Evolutionary conservation across 2,113 vertebrate species (phyloP).

Genomic region (Caranx melampygus): DNA sequence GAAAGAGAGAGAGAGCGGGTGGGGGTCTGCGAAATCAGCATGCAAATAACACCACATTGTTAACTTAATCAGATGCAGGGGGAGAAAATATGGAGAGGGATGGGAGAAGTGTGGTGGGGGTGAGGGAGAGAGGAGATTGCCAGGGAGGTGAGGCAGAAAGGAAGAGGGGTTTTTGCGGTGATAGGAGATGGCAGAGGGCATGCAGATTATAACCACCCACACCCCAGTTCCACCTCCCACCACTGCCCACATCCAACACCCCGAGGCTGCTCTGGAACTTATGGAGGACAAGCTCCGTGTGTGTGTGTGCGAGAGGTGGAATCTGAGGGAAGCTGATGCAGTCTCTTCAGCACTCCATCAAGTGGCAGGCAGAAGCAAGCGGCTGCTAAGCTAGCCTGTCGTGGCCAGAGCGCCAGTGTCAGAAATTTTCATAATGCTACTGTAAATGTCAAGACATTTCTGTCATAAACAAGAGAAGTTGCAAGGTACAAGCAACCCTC

Average conservation of each 20-base stretch:
- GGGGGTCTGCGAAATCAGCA: constrained; percentile 96
- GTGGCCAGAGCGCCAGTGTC: not conserved
- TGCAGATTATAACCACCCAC: constrained; percentile 82
- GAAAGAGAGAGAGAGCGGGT: constrained; percentile 88
- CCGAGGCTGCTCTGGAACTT: constrained; percentile 39
- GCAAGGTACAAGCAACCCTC: constrained; percentile 8
- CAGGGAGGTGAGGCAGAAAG: constrained; percentile 65
- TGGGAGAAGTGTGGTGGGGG: constrained; percentile 85
- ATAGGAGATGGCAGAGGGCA: constrained; percentile 85
- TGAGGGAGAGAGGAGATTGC: constrained; percentile 74
- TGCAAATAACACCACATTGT: constrained; percentile 99
- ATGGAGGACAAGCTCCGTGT: constrained; percentile 22
- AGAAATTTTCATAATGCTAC: constrained; percentile 38
- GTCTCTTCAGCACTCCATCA: constrained; percentile 49
- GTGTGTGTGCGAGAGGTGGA: not conserved
- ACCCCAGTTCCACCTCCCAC: constrained; percentile 45
- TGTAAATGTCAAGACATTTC: constrained; percentile 52
- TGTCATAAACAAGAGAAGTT: constrained; percentile 28
- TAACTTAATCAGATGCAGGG: constrained; percentile 99
- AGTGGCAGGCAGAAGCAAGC: constrained; percentile 41
- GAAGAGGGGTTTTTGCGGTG: constrained; percentile 63
- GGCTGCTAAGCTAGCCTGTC: constrained; percentile 24
- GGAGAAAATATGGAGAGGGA: constrained; percentile 93
- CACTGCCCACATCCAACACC: constrained; percentile 55
- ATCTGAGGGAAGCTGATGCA: constrained; percentile 35